Conservation (phyloP, 2,888 invertebrate species). For the Melinopterus prodromus region DNA sequence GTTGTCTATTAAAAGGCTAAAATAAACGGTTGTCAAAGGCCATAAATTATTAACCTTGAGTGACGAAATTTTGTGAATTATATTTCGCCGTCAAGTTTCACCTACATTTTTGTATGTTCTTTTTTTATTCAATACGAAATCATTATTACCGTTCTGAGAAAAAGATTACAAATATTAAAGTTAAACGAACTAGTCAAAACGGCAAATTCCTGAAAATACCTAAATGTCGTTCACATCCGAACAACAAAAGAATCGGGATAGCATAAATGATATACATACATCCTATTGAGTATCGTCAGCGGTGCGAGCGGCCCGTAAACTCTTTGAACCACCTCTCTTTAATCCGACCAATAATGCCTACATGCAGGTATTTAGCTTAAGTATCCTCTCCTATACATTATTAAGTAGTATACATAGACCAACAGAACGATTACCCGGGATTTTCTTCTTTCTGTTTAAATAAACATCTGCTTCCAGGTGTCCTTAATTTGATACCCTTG, state of each 20-base stretch:
- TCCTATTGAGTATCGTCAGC: slow-evolving; percentile 43
- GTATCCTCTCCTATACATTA: not conserved
- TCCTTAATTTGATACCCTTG: not conserved
- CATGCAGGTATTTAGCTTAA: slow-evolving; percentile 32
- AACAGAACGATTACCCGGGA: not conserved
- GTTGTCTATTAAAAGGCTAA: too few species aligned
- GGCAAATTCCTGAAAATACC: not conserved
- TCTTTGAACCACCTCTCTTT: slow-evolving; percentile 44
- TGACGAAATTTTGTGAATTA: too few species aligned
- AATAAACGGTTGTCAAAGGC: too few species aligned
- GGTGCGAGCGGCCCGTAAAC: slow-evolving; percentile 41
- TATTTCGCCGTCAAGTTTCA: too few species aligned
- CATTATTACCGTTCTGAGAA: too few species aligned
- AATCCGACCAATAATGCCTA: slow-evolving; percentile 49
- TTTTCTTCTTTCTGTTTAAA: slow-evolving; percentile 12
- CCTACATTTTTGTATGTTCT: too few species aligned
- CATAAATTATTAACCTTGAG: too few species aligned
- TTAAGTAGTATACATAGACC: not conserved
- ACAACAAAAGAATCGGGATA: not conserved
- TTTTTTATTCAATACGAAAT: too few species aligned
- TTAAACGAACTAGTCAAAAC: not conserved
- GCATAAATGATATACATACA: not conserved
- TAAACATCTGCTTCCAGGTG: slow-evolving; percentile 36
- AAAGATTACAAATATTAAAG: not conserved
- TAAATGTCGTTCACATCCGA: not conserved